A percentile compares a stretch with the other conserved stretches of the same genome.
These are phyloP conservation scores for Brienomyrus longianalis DNA, from an alignment of 2,113 vertebrate species.

Conservation along the genomic window DNA sequence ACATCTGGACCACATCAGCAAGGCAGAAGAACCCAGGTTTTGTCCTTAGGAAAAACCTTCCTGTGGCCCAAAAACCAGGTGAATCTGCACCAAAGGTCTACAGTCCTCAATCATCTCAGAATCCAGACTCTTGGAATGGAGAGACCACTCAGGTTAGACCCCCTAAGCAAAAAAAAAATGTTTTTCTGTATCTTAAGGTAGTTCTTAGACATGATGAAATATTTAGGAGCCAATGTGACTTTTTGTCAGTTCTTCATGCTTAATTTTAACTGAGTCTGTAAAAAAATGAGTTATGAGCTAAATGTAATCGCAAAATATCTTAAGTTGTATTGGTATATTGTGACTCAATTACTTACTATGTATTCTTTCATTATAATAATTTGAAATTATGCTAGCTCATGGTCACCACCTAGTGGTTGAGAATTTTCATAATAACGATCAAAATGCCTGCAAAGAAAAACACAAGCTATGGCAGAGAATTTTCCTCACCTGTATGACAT, in stretches of 20 bases:
- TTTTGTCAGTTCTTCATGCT: neutral
- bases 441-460: neutral
- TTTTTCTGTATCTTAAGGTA: neutral
- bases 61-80: neutral
- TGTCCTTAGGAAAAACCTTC: neutral
- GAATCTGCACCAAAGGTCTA: neutral
- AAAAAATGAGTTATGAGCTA: neutral
- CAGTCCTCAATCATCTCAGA: neutral
- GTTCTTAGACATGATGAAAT: neutral
- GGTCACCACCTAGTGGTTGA: neutral
- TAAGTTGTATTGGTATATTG: neutral
- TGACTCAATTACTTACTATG: neutral
- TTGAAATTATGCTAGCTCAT: neutral
- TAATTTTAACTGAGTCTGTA: neutral
- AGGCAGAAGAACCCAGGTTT: neutral
- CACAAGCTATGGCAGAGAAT: neutral
- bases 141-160: neutral
- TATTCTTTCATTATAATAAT: neutral
- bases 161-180: neutral
- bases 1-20: neutral
- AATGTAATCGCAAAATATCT: neutral
- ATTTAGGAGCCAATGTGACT: neutral
- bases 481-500: neutral
- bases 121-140: neutral
- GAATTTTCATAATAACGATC: neutral